These are phyloP conservation scores for Subacronicta megacephala DNA, from an alignment of 2,888 invertebrate genomes.

Conservation along the genomic window DNA sequence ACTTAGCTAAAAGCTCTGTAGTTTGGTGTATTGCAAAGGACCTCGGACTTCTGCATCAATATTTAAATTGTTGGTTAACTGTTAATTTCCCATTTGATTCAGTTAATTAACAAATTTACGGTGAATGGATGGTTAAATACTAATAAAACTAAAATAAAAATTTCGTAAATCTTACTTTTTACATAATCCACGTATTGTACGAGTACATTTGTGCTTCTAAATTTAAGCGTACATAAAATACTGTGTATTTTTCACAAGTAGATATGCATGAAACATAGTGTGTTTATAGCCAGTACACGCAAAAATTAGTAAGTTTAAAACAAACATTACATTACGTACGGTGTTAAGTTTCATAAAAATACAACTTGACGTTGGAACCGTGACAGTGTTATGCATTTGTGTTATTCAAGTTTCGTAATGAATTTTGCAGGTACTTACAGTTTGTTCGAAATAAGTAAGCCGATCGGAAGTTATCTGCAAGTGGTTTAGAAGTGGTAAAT, in stretches of 20 bases:
- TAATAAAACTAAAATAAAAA: constrained; percentile 21
- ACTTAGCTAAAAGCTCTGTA: no score
- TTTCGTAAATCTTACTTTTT: constrained; percentile 43
- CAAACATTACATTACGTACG: constrained; percentile 37
- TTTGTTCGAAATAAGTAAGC: no score
- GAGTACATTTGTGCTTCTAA: neutral
- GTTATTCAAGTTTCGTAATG: constrained; percentile 73
- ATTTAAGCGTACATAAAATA: constrained; percentile 6
- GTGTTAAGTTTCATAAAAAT: constrained; percentile 53
- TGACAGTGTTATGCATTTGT: constrained; percentile 71
- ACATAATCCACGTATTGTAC: constrained; percentile 26
- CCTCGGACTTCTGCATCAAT: constrained; percentile 7
- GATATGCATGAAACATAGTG: constrained; percentile 22
- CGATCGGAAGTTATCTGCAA: no score
- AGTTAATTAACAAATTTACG: constrained; percentile 29
- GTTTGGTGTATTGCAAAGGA: neutral
- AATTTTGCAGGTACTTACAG: constrained; percentile 56
- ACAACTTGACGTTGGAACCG: constrained; percentile 60
- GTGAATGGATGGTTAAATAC: constrained; percentile 32
- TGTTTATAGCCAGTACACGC: constrained; percentile 26
- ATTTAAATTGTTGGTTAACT: constrained; percentile 21
- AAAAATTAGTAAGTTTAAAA: constrained; percentile 22
- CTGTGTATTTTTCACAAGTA: constrained; percentile 19
- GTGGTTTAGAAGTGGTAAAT: no score
- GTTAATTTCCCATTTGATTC: constrained; percentile 38